phyloP scores from a whole-genome alignment of 2,113 vertebrate species.

The Rhinolophus ferrumequinum region DNA sequence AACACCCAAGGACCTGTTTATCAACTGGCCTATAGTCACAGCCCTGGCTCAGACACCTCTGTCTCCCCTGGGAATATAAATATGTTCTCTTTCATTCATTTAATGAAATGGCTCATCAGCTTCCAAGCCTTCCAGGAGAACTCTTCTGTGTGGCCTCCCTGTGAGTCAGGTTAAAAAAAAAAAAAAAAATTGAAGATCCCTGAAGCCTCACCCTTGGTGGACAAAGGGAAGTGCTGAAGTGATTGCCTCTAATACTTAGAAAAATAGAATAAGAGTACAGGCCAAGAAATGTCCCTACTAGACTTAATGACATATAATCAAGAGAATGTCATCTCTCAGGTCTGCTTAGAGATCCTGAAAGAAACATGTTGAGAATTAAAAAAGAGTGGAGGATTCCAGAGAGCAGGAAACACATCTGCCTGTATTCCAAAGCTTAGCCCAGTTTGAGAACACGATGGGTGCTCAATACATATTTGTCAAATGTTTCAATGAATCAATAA shows the following conservation, averaged over 20 bases:
- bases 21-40: background rate
- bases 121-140: background rate
- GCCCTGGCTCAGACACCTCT: background rate
- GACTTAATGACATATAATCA: background rate
- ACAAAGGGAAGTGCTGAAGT: background rate
- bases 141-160: background rate
- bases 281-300: background rate
- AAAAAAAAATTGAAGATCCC: background rate
- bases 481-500: background rate
- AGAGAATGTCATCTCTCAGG: background rate
- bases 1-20: conserved; percentile 36
- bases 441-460: background rate
- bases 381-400: background rate
- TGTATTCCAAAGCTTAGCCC: background rate
- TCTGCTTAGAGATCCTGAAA: background rate
- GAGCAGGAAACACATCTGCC: background rate
- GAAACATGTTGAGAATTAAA: background rate
- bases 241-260: background rate
- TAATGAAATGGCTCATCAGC: background rate
- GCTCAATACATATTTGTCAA: background rate
- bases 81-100: conserved; percentile 32
- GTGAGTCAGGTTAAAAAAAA: background rate
- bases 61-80: background rate
- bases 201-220: background rate
- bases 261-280: background rate